These are phyloP conservation scores for Excalfactoria chinensis DNA, from an alignment of 2,113 vertebrate genomes.

Conservation along the genomic window DNA sequence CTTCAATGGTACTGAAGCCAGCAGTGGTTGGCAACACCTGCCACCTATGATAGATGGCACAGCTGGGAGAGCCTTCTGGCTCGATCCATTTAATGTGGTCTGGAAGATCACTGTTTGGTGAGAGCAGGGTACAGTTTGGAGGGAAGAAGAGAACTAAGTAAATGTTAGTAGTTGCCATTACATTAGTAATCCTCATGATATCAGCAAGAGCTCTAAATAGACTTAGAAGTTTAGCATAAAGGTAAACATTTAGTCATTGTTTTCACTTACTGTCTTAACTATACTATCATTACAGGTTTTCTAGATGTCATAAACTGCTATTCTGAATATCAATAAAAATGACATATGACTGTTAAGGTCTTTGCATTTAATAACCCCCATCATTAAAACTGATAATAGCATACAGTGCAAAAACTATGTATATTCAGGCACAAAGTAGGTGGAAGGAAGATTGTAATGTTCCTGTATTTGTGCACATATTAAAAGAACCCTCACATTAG, in stretches of 20 bases:
- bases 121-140: neutral
- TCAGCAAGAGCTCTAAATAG: constrained; percentile 60
- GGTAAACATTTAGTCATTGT: constrained; percentile 57
- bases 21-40: neutral
- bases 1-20: neutral
- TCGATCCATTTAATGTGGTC: neutral
- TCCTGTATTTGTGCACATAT: constrained; percentile 47
- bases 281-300: constrained; percentile 49
- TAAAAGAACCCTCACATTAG: constrained; percentile 25
- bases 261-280: constrained; percentile 53
- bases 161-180: neutral
- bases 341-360: constrained; percentile 18
- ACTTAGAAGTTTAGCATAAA: constrained; percentile 16
- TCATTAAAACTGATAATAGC: constrained; percentile 40
- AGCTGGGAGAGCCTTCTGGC: neutral
- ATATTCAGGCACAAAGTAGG: constrained; percentile 13
- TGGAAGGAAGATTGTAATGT: constrained; percentile 12
- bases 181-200: constrained; percentile 52
- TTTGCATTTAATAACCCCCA: constrained; percentile 23
- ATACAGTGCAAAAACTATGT: neutral
- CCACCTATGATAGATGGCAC: accelerated
- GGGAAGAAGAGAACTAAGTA: neutral
- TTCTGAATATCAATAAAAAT: constrained; percentile 30
- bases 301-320: constrained; percentile 21
- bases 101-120: neutral